Evolutionary conservation across 2,888 invertebrate species (phyloP), one percentile per base, ranked within the genome.

Genomic region (Clivina fossor): DNA sequence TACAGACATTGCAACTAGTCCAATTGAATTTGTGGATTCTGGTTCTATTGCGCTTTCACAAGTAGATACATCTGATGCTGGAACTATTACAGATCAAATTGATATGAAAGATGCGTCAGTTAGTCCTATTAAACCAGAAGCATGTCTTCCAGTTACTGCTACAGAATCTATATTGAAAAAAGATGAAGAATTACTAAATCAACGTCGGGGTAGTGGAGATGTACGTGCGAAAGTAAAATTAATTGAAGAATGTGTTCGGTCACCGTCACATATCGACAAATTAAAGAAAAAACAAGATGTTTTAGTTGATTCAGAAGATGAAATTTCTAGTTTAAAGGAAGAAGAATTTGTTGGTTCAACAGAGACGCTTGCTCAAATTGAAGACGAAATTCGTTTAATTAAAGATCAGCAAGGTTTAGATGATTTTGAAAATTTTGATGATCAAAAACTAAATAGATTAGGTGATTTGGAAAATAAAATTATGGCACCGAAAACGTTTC

Each of bases 161-260:
- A 58, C 65, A 4, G 67, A 68, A 16, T 43, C 48, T 9, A 16
- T 57, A 9, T 66, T 65, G 55, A 48, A 68, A 15, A 65, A 66
- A 59, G 71, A 72, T 22, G 76, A 76, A 50, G 72, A 76, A 56
- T 65, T 72, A 20, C 61, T 75, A 48, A 68, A 64, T 50, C 63
- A 59, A 40, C 63, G 74, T 26, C 65, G 74, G 26, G 74, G 74
- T 26, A 77, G 78, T 5, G 79, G 79, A 22, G 79, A 79, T 61
- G 82, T 82, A 3, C 79, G 76, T 68, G 76, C 79, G 11, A 79
- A 78, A 65, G 74, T 82, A 33, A 76, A 76, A 65, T 68, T 75
- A 54, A 66, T 81, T 43, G 81, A 82, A 68, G 78, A 79, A 60
- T 77, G 77, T 58, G 65, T 66, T 15, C 70, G 68, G 51, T 64